A percentile compares a stretch with the other conserved stretches of the same genome.
Conservation (phyloP, 2,888 invertebrate species). For the Ditylenchus weischeri region DNA sequence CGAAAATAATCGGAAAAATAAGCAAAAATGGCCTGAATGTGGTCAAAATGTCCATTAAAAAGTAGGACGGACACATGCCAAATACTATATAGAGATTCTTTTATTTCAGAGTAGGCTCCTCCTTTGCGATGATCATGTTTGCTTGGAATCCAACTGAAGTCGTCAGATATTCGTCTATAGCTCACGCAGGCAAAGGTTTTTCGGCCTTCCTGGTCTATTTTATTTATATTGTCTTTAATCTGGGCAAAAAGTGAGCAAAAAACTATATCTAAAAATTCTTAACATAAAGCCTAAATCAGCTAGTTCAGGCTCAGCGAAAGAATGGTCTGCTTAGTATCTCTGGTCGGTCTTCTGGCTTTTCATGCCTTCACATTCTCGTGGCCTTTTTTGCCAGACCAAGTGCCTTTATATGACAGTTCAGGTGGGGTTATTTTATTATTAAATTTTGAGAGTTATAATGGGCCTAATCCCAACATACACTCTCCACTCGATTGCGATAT, state of each 20-base stretch:
- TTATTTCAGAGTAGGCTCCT: constrained; percentile 56
- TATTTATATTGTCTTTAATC: constrained; percentile 56
- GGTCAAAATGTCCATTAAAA: too few species aligned
- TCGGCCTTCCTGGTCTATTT: constrained; percentile 57
- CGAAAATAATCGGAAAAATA: too few species aligned
- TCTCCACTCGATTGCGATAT: too few species aligned
- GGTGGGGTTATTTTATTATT: constrained; percentile 12
- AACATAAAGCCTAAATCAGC: neutral
- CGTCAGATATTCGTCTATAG: constrained; percentile 58
- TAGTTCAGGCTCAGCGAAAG: constrained; percentile 40
- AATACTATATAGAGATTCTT: constrained; percentile 19
- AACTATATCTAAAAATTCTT: neutral
- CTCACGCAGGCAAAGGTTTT: constrained; percentile 50
- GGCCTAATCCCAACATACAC: too few species aligned
- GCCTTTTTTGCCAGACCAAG: constrained; percentile 36
- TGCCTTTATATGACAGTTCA: constrained; percentile 23
- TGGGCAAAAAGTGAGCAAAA: constrained; percentile 37
- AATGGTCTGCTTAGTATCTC: constrained; percentile 33
- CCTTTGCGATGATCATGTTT: constrained; percentile 61
- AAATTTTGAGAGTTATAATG: too few species aligned
- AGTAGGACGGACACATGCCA: too few species aligned
- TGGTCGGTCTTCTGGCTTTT: constrained; percentile 35
- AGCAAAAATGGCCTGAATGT: too few species aligned
- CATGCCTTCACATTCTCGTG: constrained; percentile 46
- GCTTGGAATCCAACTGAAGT: constrained; percentile 59